Conservation (phyloP, 2,113 vertebrate genomes). For the Furnarius figulus region DNA sequence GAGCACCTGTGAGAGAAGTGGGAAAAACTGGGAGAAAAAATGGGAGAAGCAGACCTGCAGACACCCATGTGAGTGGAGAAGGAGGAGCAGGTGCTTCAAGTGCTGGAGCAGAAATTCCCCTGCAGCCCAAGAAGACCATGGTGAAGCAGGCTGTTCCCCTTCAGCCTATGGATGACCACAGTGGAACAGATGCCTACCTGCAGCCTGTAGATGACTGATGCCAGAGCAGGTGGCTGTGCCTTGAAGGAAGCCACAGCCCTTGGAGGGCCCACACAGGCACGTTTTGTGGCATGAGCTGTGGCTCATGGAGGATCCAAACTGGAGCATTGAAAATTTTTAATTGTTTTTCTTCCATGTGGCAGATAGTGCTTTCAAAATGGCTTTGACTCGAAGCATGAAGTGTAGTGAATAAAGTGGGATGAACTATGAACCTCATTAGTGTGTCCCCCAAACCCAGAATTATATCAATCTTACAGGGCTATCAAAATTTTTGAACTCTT, state of each 20-base stretch:
- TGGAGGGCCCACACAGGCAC: background rate
- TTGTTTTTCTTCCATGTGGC: background rate
- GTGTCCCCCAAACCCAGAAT: background rate
- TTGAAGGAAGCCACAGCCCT: background rate
- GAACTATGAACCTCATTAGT: background rate
- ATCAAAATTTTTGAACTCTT: background rate
- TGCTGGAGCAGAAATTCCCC: background rate
- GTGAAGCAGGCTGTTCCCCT: background rate
- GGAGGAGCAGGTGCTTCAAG: background rate
- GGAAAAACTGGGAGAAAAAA: no score
- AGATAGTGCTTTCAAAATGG: background rate
- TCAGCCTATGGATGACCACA: background rate
- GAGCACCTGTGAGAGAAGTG: background rate
- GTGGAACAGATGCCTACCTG: background rate
- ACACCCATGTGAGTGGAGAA: background rate
- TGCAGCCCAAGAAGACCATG: no score
- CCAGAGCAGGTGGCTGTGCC: background rate
- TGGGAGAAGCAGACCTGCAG: background rate
- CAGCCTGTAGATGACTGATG: background rate
- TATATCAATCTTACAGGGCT: background rate
- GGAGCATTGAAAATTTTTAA: background rate
- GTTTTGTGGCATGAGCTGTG: background rate
- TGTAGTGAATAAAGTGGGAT: background rate
- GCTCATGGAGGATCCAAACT: background rate
- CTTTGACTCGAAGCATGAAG: background rate